Evolutionary conservation across 2,888 invertebrate species (phyloP).

Genomic region (Tetrapedia diversipes): DNA sequence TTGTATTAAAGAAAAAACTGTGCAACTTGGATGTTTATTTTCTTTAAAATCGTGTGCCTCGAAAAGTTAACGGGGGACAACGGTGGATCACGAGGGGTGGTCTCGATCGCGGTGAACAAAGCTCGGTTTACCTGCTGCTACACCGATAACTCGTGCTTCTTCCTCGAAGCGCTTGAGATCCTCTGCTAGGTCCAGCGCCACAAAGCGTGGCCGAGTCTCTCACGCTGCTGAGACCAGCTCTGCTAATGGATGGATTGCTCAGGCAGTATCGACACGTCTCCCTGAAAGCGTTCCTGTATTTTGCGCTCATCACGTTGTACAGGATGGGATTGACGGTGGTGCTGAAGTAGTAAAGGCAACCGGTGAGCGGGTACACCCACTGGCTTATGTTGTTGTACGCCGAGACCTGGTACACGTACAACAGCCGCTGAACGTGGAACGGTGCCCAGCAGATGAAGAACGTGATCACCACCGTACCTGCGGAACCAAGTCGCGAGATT

Average conservation of each 20-base stretch:
- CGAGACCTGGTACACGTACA: conserved; percentile 86
- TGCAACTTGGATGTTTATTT: too few species aligned
- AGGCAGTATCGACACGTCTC: conserved; percentile 88
- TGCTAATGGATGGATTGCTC: conserved; percentile 80
- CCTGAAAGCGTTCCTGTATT: conserved; percentile 90
- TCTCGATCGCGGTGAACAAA: background rate
- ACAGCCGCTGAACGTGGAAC: conserved; percentile 94
- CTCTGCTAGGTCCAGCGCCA: conserved; percentile 83
- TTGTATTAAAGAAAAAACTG: too few species aligned
- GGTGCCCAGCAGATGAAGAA: conserved; percentile 98
- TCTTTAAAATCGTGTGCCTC: too few species aligned
- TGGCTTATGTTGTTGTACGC: conserved; percentile 88
- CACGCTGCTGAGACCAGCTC: conserved; percentile 83
- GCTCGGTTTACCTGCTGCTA: conserved; percentile 64
- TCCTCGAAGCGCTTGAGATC: conserved; percentile 83
- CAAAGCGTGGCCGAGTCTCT: conserved; percentile 85
- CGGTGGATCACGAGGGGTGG: background rate
- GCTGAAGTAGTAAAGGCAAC: conserved; percentile 87
- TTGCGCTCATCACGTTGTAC: conserved; percentile 91
- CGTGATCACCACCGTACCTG: conserved; percentile 95
- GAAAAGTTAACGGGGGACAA: too few species aligned
- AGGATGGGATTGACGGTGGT: conserved; percentile 92
- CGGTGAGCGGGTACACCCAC: conserved; percentile 90
- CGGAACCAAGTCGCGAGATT: conserved; percentile 68
- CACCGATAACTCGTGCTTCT: conserved; percentile 76